Evolutionary conservation across 2,888 invertebrate species (phyloP).

Genomic region (Tiphia femorata): DNA sequence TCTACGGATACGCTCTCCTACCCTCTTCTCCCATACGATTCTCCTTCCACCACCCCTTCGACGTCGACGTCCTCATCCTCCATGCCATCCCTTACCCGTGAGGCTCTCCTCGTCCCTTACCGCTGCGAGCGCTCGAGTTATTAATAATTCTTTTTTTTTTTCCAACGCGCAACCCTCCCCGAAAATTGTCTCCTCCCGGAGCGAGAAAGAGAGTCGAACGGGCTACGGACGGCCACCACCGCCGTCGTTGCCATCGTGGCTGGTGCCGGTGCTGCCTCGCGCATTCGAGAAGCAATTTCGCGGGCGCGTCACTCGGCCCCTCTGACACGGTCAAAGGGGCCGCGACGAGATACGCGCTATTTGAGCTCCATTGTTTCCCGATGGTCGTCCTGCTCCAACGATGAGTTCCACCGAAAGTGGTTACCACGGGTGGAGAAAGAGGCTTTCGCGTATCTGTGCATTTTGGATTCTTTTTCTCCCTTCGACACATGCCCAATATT

Average conservation of each 20-base stretch:
- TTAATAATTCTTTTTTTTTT: constrained; percentile 69
- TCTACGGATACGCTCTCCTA: constrained; percentile 26
- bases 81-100: constrained; percentile 50
- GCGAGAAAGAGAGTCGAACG: background rate
- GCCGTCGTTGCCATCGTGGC: constrained; percentile 4
- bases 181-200: constrained; percentile 61
- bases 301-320: constrained; percentile 59
- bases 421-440: too few relatives aligned
- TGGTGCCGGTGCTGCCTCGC: constrained; percentile 12
- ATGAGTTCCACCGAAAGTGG: too few relatives aligned
- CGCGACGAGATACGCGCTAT: constrained; percentile 39
- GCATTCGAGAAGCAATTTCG: constrained; percentile 57
- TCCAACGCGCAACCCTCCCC: constrained; percentile 46
- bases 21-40: constrained; percentile 13
- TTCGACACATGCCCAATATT: too few relatives aligned
- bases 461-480: too few relatives aligned
- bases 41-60: too few relatives aligned
- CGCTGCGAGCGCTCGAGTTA: constrained; percentile 55
- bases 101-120: constrained; percentile 53
- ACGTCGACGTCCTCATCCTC: constrained; percentile 31
- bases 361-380: too few relatives aligned
- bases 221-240: background rate
- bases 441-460: too few relatives aligned
- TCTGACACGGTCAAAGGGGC: constrained; percentile 57
- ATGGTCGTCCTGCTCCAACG: too few relatives aligned